Base-by-base conservation (phyloP, 1,140 invertebrate genomes). In the Panagrolaimus sp. region DNA sequence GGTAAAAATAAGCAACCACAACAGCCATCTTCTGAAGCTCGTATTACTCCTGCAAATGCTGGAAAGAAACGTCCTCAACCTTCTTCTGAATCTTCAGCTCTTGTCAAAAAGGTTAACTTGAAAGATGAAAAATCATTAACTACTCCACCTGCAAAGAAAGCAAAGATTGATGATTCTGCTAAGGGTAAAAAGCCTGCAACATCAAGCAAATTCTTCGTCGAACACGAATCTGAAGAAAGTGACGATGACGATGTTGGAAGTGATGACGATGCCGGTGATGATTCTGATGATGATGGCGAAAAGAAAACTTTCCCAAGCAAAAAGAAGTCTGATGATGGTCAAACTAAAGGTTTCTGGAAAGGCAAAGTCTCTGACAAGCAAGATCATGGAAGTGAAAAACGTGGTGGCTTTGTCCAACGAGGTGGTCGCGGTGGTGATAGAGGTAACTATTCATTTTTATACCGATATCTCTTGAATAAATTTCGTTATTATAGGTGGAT, bases 181-280 rank as follows among this genome's bases (percentile, higher is more conserved):
- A 58, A 58, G 17, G 32, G 32, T 4, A 38, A 38, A 7, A 38
- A 38, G 32, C 32, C 32, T 38, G 28, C 21, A 28, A 58, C 52
- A 10, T 26, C 52, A 21, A 58, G 52, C 52, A 58, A 58, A 28
- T 26, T 58, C 10, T 58, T 58, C n/a, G 52, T 58, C 17, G 52
- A 58, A 58, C 21, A 28, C 17, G 28, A 28, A 21, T 26, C 52
- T 26, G 52, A 21, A 12, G 52, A 58, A 21, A 12, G 10, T 26
- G 52, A 58, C 17, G 17, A 58, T 14, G 52, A 52, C 8, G 48
- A 58, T 24, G 52, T 12, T 21, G 28, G 14, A 8, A 17, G 52
- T 21, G 48, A 58, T 24, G 52, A 58, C n/a, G 28, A 58, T 14
- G 21, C 10, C n/a, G 52, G 14, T 21, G 28, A 8, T 12, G 52